Evolutionary conservation across 2,113 vertebrate species (phyloP), one percentile per base, ranked within the genome.

Genomic region (Phocoena phocoena): DNA sequence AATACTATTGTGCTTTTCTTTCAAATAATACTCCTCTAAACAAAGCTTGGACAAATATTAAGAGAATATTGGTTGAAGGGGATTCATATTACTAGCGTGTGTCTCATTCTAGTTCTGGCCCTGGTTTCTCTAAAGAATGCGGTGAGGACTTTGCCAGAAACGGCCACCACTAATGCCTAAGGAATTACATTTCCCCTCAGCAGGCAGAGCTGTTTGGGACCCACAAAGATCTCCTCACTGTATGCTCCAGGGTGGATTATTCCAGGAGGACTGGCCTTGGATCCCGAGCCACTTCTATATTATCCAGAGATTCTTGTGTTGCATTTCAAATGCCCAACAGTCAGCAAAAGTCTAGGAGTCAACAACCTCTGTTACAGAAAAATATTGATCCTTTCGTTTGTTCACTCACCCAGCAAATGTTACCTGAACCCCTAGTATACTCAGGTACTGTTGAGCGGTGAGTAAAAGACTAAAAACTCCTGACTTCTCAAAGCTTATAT

Each of bases 271-370:
- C 6, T 0, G 0, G 25, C 36, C 41, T 44, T 25, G 18, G 14
- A 8, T 4, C 8, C 8, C 12, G 1, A 5, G n/a, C 58, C 7
- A 5, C 38, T 5, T 53, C 58, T 13, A 2, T 1, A 33, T 6
- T 26, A 65, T 15, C 12, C 63, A 65, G 25, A 31, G 5, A 25
- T 5, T 31, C 15, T 8, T 17, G 2, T 12, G 10, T 23, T 44
- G 28, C 6, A 20, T 79, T 26, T 60, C 53, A 47, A 47, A 12
- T 9, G 3, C 3, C 23, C 67, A 33, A 10, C 58, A 10, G 3
- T 14, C 2, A 31, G 12, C 20, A 21, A 60, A 41, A 23, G 15
- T 15, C 20, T n/a, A 28, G 82, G 12, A 41, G 21, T 63, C 76
- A 44, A 14, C 8, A 71, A 23, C 26, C 17, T 2, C 15, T 60